These are phyloP conservation scores for Empidonax alnorum DNA, from an alignment of 2,113 vertebrate genomes.

Conservation along the genomic window DNA sequence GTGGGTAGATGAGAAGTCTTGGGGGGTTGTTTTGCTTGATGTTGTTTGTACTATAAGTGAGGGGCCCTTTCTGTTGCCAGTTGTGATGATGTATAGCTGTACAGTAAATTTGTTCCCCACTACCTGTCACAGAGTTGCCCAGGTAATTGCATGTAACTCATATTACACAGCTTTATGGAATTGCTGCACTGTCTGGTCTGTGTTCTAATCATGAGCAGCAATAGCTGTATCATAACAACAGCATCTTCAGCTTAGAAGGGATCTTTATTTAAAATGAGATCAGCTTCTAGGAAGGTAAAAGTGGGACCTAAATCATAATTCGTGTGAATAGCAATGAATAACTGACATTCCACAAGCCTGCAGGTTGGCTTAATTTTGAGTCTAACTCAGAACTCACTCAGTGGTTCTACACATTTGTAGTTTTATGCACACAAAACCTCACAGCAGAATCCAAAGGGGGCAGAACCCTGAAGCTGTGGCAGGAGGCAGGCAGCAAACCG, in stretches of 20 bases:
- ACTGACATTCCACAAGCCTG: neutral
- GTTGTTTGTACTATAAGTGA: accelerated
- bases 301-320: neutral
- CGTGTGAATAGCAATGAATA: neutral
- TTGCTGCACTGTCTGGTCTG: accelerated
- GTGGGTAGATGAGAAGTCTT: too few relatives aligned
- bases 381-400: neutral
- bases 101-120: accelerated
- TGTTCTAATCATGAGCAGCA: neutral
- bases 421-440: neutral
- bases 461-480: neutral
- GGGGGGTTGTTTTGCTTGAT: accelerated
- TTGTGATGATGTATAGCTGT: accelerated
- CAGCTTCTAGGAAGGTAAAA: neutral
- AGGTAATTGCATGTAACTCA: neutral
- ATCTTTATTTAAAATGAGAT: neutral
- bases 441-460: neutral
- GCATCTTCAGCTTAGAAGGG: neutral
- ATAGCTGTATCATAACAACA: accelerated
- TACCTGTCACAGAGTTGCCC: neutral
- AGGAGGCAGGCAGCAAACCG: accelerated
- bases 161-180: neutral
- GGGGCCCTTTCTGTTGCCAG: neutral
- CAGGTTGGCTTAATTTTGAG: neutral
- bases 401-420: neutral